These are phyloP conservation scores for Aleadryas rufinucha DNA, from an alignment of 2,113 vertebrate genomes.

Conservation along the genomic window DNA sequence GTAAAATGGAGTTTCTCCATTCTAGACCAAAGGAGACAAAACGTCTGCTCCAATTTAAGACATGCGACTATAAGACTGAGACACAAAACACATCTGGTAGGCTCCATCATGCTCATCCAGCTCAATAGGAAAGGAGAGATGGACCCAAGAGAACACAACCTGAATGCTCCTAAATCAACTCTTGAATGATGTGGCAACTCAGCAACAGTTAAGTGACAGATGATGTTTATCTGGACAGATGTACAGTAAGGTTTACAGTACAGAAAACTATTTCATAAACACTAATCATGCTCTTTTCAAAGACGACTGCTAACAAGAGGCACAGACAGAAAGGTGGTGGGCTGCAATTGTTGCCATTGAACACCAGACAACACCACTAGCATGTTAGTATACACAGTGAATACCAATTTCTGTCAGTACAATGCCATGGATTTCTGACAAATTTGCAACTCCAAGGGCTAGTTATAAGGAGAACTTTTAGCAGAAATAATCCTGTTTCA, in stretches of 20 bases:
- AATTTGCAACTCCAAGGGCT: background rate
- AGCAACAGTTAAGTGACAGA: background rate
- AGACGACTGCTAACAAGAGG: background rate
- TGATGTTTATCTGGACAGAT: background rate
- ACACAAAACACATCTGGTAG: background rate
- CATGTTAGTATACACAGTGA: background rate
- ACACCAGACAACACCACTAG: background rate
- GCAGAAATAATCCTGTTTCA: background rate
- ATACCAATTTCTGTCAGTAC: background rate
- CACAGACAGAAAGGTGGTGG: background rate
- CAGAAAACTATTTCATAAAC: background rate
- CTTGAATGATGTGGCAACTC: background rate
- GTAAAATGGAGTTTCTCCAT: constrained; percentile 84
- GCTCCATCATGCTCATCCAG: background rate
- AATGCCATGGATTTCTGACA: background rate
- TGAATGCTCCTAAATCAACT: background rate
- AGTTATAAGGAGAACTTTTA: background rate
- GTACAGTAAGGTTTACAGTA: background rate
- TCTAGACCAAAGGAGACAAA: constrained; percentile 65
- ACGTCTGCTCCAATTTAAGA: background rate
- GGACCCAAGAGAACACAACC: background rate
- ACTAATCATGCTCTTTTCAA: background rate
- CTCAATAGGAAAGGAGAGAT: background rate
- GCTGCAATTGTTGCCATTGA: background rate
- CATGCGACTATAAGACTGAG: fast-evolving